Percentiles rank a stretch among this genome's conserved stretches.
phyloP scores from a whole-genome alignment of 2,113 vertebrate genomes.

The Taurulus bubalis region DNA sequence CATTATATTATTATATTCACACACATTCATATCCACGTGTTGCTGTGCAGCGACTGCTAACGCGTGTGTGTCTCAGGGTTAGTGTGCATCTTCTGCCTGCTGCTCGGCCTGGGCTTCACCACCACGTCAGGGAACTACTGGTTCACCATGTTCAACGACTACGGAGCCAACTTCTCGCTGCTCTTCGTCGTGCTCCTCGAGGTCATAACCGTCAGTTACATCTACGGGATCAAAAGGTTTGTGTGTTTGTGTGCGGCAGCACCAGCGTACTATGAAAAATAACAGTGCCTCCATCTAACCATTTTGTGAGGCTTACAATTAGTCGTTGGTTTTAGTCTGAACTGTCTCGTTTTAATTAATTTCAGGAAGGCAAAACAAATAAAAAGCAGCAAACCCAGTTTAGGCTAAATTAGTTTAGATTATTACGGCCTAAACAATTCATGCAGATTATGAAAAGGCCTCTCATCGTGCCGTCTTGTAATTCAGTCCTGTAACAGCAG shows the following conservation, averaged over 20 bases:
- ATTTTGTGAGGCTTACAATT: not conserved
- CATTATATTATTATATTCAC: too few species aligned
- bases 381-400: too few species aligned
- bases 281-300: not conserved
- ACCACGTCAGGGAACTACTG: constrained; percentile 92
- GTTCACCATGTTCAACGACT: constrained; percentile 97
- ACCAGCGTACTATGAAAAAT: not conserved
- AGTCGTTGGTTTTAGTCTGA: not conserved
- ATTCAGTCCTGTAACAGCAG: not conserved
- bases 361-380: not conserved
- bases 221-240: constrained; percentile 92
- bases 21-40: not conserved
- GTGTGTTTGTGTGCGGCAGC: not conserved
- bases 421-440: not conserved
- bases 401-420: not conserved
- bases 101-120: constrained; percentile 91
- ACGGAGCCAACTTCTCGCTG: constrained; percentile 88
- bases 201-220: constrained; percentile 87
- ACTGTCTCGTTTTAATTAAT: not conserved
- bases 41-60: not conserved
- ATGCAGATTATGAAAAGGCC: not conserved
- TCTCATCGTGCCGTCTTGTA: not conserved
- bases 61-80: constrained; percentile 75
- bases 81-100: constrained; percentile 87
- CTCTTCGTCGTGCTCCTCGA: constrained; percentile 93